Evolutionary conservation across 1,140 invertebrate genomes (phyloP), one percentile per base, ranked within the genome.

Genomic region (Drosophila cardini): DNA sequence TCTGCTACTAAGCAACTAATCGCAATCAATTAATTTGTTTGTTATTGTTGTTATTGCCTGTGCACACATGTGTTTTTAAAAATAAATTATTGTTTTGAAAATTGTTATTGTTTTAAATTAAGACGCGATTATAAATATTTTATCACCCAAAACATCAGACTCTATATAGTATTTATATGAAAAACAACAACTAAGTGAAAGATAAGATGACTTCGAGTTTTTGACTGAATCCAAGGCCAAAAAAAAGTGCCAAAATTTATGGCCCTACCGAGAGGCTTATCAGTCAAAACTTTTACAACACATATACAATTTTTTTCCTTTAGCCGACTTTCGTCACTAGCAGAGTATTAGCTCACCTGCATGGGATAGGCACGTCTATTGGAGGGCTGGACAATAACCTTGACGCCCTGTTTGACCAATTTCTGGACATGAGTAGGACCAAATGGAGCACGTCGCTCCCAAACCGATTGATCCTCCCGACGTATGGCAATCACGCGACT

Each of bases 321-420:
- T 15, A 16, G 3, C 8, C 10, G 13, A 55, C 15, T 10, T 16
- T 18, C 32, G 8, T 32, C 36, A 21, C 10, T 36, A 13, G 26
- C 18, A 4, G 9, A 38, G 26, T n/a, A 30, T 53, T 16, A 43
- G 69, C 69, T 93, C 58, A 94, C 96, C 94, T 98, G 97, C 94
- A 99, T 98, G 3, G 98, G 98, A 93, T 99, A 99, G 1, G 99
- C 98, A 48, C 99, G 93, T 78, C 99, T 93, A 92, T 99, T 99
- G 32, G 98, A 99, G 0, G 99, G 99, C 91, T 99, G 99, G 0
- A 99, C 98, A 10, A 99, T 96, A 16, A 99, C 98, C 93, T 97
- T 98, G 9, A 98, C 95, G 3, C 98, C 98, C 67, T 96, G 94
- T 77, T 96, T 94, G 7, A 97, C 96, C 52, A 99, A 92, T 78